Conservation (phyloP, 2,797 vertebrate species). For the Coilia nasus region DNA sequence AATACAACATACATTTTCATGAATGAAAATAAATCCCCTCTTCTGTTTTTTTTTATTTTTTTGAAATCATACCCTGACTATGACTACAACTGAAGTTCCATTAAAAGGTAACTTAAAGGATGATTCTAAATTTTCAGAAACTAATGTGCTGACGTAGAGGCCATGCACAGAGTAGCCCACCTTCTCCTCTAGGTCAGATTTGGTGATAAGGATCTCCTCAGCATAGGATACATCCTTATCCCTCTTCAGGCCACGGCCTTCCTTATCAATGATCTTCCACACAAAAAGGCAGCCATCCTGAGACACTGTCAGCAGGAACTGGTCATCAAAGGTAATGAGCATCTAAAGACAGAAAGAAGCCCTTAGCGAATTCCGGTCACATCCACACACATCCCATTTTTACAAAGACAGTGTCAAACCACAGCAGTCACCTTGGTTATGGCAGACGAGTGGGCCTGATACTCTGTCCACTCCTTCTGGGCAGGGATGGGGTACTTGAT, state of each 20-base stretch:
- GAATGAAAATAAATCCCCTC: too few relatives aligned
- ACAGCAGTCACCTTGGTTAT: conserved; percentile 82
- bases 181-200: conserved; percentile 90
- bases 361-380: background rate
- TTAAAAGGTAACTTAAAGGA: too few relatives aligned
- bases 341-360: conserved; percentile 73
- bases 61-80: too few relatives aligned
- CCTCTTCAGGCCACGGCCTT: conserved; percentile 75
- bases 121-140: background rate
- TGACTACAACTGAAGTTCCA: too few relatives aligned
- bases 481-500: conserved; percentile 86
- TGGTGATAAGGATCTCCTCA: conserved; percentile 91
- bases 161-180: conserved; percentile 62
- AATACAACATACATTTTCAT: too few relatives aligned
- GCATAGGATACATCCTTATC: conserved; percentile 80
- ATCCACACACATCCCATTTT: background rate
- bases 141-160: background rate
- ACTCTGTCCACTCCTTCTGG: conserved; percentile 83
- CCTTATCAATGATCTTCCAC: conserved; percentile 89
- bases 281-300: conserved; percentile 87
- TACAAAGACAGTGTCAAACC: too few relatives aligned
- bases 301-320: conserved; percentile 83
- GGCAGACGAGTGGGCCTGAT: conserved; percentile 85
- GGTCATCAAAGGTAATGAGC: conserved; percentile 85
- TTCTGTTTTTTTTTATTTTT: too few relatives aligned